Base-by-base conservation (phyloP, 2,888 invertebrate species). In the Laothoe populi region DNA sequence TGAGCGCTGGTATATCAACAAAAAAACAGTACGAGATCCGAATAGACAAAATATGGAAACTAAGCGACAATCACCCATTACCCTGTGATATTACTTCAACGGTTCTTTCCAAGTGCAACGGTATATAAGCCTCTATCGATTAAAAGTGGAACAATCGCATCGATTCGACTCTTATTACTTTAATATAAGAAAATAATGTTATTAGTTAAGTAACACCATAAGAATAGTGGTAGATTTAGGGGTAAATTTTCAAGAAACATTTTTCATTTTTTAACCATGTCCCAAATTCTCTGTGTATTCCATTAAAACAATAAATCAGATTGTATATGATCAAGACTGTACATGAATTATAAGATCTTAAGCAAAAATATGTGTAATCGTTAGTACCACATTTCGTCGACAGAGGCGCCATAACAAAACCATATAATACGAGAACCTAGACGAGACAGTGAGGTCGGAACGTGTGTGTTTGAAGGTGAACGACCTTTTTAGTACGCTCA, bases 371-470 rank as follows among this genome's bases (percentile, higher is more conserved):
- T 44, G 19, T 44, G 19, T n/a, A 44, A 2, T 44, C 8, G 7
- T 49, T 49, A 49, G 49, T 49, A 26, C 26, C 49, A 1, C 0
- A 11, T 11, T 35, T 19, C 11, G 31, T 53, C 10, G 35, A 19
- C 11, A 53, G 53, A 35, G 53, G 35, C 53, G 31, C 11, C 31
- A 31, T n/a, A 13, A 19, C 19, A 13, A 19, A 40, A n/a, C n/a
- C n/a, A n/a, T n/a, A n/a, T n/a, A n/a, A n/a, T n/a, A n/a, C n/a
- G 31, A 26, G 26, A 42, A 60, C 60, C 42, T 60, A 60, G 60
- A 44, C 13, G 59, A 35, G 23, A 63, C 26, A 44, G 77, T 84
- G 78, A 81, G 76, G 73, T 71, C 71, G 26, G 85, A 86, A 38
- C 64, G 63, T 44, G 75, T 72, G 57, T 75, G 77, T 45, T 69